Evolutionary conservation across 2,888 invertebrate species (phyloP).

Genomic region (Idaea aversata): DNA sequence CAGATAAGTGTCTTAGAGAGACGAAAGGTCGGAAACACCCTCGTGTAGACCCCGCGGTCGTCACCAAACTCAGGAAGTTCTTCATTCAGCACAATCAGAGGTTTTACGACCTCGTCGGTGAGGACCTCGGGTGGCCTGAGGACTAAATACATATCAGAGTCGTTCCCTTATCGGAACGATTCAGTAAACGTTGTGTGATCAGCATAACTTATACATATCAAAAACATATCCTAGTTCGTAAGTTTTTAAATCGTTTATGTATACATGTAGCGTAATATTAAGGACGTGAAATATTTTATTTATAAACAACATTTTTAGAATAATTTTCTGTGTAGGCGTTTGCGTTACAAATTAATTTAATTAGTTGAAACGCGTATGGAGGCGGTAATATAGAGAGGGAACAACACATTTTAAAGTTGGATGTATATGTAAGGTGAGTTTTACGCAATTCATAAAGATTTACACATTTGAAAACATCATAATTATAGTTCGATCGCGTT

Average conservation of each 20-base stretch:
- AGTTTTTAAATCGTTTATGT: constrained; percentile 75
- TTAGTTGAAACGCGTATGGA: constrained; percentile 24
- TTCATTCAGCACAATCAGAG: constrained; percentile 95
- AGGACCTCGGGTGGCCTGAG: constrained; percentile 96
- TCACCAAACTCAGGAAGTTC: constrained; percentile 90
- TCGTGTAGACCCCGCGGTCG: constrained; percentile 88
- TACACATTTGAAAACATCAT: not conserved
- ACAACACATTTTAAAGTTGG: constrained; percentile 32
- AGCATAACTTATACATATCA: constrained; percentile 43
- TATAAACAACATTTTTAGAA: constrained; percentile 29
- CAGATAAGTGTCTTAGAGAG: constrained; percentile 90
- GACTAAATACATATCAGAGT: constrained; percentile 72
- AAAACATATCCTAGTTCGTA: constrained; percentile 69
- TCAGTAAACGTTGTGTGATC: constrained; percentile 58
- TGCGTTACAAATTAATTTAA: constrained; percentile 22
- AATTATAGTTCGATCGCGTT: not conserved
- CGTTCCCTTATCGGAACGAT: constrained; percentile 17
- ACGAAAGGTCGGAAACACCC: constrained; percentile 93
- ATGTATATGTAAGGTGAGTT: constrained; percentile 13
- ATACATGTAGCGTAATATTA: constrained; percentile 64
- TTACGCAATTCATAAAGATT: not conserved
- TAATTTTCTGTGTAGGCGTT: constrained; percentile 22
- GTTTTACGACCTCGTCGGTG: constrained; percentile 95
- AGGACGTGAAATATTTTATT: constrained; percentile 55
- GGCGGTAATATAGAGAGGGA: constrained; percentile 30